Evolutionary conservation across 64 coral and sea anemone genomes (phyloP).

Genomic region (Trachythela sp.): DNA sequence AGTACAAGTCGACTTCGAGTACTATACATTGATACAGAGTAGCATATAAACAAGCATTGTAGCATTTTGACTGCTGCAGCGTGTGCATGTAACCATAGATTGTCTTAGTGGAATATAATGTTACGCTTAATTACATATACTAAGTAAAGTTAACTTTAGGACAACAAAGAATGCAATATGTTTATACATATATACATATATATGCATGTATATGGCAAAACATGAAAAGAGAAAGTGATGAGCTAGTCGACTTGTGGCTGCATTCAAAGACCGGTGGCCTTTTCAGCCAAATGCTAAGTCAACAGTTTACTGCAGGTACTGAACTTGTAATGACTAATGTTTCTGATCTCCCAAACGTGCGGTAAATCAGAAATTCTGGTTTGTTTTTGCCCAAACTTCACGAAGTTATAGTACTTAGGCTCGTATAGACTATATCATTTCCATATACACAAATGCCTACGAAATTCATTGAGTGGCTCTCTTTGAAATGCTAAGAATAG

Average conservation of each 20-base stretch:
- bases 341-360: neutral
- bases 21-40: neutral
- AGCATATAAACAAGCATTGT: neutral
- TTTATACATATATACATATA: neutral
- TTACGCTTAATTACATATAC: neutral
- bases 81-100: neutral
- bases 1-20: neutral
- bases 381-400: neutral
- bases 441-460: neutral
- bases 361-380: neutral
- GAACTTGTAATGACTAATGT: neutral
- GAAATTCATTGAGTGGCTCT: neutral
- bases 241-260: neutral
- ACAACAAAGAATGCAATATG: too few species aligned
- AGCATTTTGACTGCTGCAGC: neutral
- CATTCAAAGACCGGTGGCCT: neutral
- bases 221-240: neutral
- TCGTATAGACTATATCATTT: neutral
- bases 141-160: too few species aligned
- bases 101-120: neutral
- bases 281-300: neutral
- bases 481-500: constrained; percentile 22
- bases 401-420: neutral
- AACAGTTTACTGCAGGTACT: neutral
- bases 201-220: neutral